phyloP scores from a whole-genome alignment of 2,888 invertebrate species.

The Himalopsyche kuldschensis region DNA sequence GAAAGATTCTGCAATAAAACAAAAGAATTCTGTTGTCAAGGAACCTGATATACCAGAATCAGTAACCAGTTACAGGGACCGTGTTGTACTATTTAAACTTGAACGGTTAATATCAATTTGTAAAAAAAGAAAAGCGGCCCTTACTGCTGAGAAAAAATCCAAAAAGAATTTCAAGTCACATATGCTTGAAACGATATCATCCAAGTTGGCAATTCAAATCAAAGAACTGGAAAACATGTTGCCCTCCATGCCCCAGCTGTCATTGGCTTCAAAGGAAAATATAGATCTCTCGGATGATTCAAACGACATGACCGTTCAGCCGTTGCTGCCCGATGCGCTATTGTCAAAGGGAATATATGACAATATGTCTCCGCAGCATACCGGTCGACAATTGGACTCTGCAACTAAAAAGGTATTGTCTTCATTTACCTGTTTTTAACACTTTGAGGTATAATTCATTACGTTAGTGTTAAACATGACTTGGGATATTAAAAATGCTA shows the following conservation, averaged over 20 bases:
- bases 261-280: slow-evolving; percentile 48
- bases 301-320: background rate
- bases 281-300: slow-evolving; percentile 19
- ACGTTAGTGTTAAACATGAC: no score
- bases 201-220: slow-evolving; percentile 9
- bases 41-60: no score
- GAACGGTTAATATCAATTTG: slow-evolving; percentile 4
- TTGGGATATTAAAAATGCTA: no score
- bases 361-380: background rate
- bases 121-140: background rate
- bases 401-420: background rate
- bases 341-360: background rate
- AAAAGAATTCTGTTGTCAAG: no score
- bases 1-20: no score
- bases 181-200: background rate
- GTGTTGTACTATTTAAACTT: slow-evolving; percentile 1
- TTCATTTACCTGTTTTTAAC: no score
- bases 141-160: background rate
- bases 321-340: background rate
- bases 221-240: slow-evolving; percentile 47
- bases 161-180: slow-evolving; percentile 14
- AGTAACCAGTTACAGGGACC: no score
- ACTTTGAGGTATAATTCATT: no score
- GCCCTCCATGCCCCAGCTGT: slow-evolving; percentile 59
- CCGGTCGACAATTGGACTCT: background rate